Percentiles rank a stretch among this genome's conserved stretches.
Conservation (phyloP, 2,113 vertebrate species). For the Felis chaus region DNA sequence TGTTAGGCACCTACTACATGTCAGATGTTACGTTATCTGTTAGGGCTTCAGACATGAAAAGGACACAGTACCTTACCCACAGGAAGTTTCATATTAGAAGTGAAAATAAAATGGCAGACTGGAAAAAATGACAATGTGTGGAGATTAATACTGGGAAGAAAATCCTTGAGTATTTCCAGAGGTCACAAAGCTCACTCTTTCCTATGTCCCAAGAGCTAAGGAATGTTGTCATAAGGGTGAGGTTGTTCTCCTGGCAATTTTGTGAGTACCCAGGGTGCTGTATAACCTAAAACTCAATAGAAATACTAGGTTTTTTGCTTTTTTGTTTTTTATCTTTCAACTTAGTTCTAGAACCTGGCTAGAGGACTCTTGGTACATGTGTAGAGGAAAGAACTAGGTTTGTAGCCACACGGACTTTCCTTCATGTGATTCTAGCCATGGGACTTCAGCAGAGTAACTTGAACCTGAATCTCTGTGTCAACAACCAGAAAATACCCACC, state of each 20-base stretch:
- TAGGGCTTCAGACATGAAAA: neutral
- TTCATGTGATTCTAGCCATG: neutral
- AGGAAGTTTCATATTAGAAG: neutral
- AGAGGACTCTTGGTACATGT: neutral
- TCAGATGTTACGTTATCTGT: neutral
- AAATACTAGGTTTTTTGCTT: neutral
- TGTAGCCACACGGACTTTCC: neutral
- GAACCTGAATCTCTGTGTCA: neutral
- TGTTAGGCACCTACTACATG: neutral
- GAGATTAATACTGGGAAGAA: neutral
- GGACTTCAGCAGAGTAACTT: neutral
- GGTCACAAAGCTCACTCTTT: neutral
- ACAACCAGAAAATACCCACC: neutral
- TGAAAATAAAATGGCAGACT: neutral
- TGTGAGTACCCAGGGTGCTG: neutral
- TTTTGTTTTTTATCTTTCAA: neutral
- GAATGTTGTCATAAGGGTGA: neutral
- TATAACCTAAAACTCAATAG: neutral
- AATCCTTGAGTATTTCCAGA: neutral
- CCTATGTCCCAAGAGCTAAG: neutral
- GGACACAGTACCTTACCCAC: neutral
- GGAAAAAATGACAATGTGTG: neutral
- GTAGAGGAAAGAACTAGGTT: neutral
- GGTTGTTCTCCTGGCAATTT: neutral
- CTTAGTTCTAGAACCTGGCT: neutral